Percentiles rank a stretch among this genome's conserved stretches.
Conservation (phyloP, 1,140 invertebrate species). For the Saccostrea glomerata region DNA sequence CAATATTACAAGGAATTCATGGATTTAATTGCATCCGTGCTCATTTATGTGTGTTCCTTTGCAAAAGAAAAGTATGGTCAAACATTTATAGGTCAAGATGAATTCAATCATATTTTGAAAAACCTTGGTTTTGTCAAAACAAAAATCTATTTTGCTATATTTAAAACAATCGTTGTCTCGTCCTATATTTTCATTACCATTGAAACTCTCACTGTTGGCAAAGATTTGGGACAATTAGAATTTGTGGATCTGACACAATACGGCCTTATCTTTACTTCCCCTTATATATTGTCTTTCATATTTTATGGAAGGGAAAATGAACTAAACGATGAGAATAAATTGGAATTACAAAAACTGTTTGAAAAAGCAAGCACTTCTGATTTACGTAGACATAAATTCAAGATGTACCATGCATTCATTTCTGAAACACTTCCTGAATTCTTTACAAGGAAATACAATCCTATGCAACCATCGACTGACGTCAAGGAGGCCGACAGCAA, state of each 20-base stretch:
- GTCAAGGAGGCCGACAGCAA: not conserved
- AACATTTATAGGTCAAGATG: not conserved
- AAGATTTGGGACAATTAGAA: not conserved
- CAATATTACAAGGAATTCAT: not conserved
- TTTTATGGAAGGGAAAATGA: not conserved
- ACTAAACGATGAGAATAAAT: not conserved
- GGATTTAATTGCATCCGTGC: not conserved
- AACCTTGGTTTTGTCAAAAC: not conserved
- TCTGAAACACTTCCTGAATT: not conserved
- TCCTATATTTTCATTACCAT: not conserved
- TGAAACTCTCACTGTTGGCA: not conserved
- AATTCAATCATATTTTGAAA: not conserved
- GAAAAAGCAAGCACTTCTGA: not conserved
- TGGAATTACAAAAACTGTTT: not conserved
- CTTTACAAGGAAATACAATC: not conserved
- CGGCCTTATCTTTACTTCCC: not conserved
- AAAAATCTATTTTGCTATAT: constrained; percentile 6
- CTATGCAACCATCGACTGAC: not conserved
- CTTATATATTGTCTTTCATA: not conserved
- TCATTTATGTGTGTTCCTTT: not conserved
- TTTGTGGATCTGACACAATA: not conserved
- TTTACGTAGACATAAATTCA: not conserved
- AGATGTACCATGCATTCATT: not conserved
- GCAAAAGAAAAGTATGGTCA: not conserved
- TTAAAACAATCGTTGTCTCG: not conserved